Base-by-base conservation (phyloP, 2,797 vertebrate species). In the Adrianichthys oophorus region DNA sequence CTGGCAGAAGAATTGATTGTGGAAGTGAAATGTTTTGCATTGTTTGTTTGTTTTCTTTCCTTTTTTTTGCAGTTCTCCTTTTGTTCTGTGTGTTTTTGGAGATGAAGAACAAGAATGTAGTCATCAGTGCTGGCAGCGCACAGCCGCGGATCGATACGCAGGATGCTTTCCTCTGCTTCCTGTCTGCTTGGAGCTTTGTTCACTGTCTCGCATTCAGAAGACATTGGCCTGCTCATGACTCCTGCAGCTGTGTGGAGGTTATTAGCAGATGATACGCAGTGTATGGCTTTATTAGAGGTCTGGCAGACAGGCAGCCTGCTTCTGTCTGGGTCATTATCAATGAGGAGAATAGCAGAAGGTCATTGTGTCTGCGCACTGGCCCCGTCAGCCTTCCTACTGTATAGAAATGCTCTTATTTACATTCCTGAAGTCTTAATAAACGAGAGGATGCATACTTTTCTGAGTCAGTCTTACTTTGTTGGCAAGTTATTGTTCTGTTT, bases 391-490 rank as follows among this genome's bases (percentile, higher is more conserved):
- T 78, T 67, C 26, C 71, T 76, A 74, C 84, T 84, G 82, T 87
- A 83, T 80, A 84, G 84, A 88, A 78, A 80, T 62, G 71, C 78
- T 81, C 72, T 68, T 91, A 89, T 90, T 87, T 88, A 87, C 88
- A 87, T 89, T 89, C 85, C 78, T 56, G 56, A 83, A 88, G 84
- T 86, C 82, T 85, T 87, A 85, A 88, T 89, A 89, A 90, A 91
- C 85, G 85, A 87, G 83, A 81, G 56, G 70, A 85, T 78, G 80
- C 85, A 90, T 86, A 87, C 69, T 87, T 88, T 76, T 61, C 67
- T 48, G 69, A 81, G 78, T 87, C 66, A 56, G 49, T 41, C 79
- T 77, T 77, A 59, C 79, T 84, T 89, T 89, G 82, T 85, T 72
- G 72, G 41, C 47, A 75, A 77, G 62, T 24, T 12, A 37, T 12